These are phyloP conservation scores for Elysia chlorotica DNA, from an alignment of 1,140 invertebrate genomes.

Conservation along the genomic window DNA sequence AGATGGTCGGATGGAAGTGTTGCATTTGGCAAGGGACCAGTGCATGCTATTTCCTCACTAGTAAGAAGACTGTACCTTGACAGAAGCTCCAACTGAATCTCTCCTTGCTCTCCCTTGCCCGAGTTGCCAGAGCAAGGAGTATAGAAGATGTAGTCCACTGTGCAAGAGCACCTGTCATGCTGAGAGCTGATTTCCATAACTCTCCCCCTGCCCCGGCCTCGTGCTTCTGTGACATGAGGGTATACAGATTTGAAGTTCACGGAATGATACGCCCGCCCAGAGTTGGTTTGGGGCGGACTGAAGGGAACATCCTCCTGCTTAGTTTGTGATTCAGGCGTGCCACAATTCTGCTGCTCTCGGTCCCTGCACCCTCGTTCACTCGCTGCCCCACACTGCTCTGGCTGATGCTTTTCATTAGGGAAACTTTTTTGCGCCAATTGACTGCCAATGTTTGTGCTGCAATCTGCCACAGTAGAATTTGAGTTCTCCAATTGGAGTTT, in stretches of 20 bases:
- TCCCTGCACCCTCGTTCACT: neutral
- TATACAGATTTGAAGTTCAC: constrained; percentile 59
- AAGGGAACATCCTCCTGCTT: no score
- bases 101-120: neutral
- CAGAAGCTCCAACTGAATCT: constrained; percentile 61
- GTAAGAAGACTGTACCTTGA: constrained; percentile 71
- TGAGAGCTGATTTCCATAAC: constrained; percentile 48
- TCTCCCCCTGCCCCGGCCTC: neutral
- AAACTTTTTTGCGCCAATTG: no score
- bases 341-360: neutral
- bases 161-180: constrained; percentile 38
- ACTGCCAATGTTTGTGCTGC: no score
- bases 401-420: no score
- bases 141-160: constrained; percentile 63
- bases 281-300: no score
- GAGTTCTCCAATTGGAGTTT: no score
- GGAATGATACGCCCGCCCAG: constrained; percentile 40
- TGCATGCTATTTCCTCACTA: constrained; percentile 65
- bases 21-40: constrained; percentile 75
- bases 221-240: constrained; percentile 31
- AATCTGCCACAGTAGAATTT: no score
- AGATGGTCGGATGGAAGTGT: constrained; percentile 51
- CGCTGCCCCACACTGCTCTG: neutral
- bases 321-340: no score
- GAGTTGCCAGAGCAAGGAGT: constrained; percentile 13